Conservation (phyloP, 2,113 vertebrate genomes). For the Microcebus ravelobensis region DNA sequence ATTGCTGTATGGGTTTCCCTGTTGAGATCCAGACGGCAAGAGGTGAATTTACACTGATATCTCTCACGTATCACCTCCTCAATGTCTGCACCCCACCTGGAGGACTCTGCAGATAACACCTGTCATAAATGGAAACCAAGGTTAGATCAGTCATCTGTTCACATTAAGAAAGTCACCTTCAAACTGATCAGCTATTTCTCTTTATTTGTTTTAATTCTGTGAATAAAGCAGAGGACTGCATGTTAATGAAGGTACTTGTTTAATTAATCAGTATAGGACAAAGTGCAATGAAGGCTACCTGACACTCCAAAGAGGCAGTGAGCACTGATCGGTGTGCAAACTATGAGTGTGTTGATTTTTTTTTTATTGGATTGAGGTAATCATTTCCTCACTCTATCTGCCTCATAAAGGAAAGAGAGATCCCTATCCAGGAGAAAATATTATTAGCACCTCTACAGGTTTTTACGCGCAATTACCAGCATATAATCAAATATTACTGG, state of each 20-base stretch:
- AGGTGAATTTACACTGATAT: background rate
- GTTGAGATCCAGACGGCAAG: slow-evolving; percentile 43
- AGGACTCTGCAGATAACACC: background rate
- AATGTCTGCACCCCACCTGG: background rate
- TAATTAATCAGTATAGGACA: slow-evolving; percentile 66
- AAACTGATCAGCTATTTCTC: slow-evolving; percentile 61
- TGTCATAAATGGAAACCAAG: slow-evolving; percentile 4
- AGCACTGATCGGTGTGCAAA: background rate
- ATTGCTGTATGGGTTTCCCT: background rate
- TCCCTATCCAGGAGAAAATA: background rate
- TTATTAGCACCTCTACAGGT: background rate
- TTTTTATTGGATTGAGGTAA: background rate
- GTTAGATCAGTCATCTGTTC: slow-evolving; percentile 61
- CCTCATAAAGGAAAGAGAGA: background rate
- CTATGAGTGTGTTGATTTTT: background rate
- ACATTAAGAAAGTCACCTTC: slow-evolving; percentile 69
- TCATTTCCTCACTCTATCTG: background rate
- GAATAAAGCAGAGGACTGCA: slow-evolving; percentile 68
- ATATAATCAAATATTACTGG: background rate
- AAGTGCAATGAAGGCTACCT: background rate
- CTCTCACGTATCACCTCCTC: background rate
- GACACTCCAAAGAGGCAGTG: background rate
- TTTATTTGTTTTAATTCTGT: slow-evolving; percentile 59
- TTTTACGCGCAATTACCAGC: background rate
- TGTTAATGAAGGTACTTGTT: slow-evolving; percentile 70